A percentile compares a stretch with the other conserved stretches of the same genome.
phyloP scores from a whole-genome alignment of 1,140 invertebrate species.

The Rhagoletis pomonella region DNA sequence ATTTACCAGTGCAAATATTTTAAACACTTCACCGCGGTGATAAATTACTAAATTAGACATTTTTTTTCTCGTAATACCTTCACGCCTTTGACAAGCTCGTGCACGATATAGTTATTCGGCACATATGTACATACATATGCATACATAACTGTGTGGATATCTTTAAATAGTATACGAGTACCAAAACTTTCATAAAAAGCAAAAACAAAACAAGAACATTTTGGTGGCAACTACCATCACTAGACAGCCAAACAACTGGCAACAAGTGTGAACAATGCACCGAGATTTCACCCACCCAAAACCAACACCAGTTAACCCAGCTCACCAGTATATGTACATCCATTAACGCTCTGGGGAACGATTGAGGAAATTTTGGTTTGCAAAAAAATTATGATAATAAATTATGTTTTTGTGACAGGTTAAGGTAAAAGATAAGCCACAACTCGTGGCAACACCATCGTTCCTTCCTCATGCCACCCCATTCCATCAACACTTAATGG shows the following conservation, averaged over 20 bases:
- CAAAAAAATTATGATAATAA: conserved; percentile 49
- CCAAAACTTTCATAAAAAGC: background rate
- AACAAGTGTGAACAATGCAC: background rate
- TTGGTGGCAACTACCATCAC: background rate
- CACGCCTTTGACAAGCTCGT: too few species aligned
- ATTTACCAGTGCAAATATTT: background rate
- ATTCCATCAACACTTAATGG: background rate
- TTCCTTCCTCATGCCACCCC: too few species aligned
- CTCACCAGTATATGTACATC: conserved; percentile 2
- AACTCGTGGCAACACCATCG: background rate
- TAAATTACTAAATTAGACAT: conserved; percentile 23
- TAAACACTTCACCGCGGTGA: conserved; percentile 38
- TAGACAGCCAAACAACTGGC: background rate
- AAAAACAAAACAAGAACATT: background rate
- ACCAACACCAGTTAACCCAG: too few species aligned
- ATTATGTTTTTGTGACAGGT: conserved; percentile 32
- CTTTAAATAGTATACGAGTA: background rate
- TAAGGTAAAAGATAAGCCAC: conserved; percentile 34
- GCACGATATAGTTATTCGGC: too few species aligned
- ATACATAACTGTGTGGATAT: background rate
- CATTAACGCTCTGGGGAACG: conserved; percentile 40
- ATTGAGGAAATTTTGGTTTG: conserved; percentile 36
- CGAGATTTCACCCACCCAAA: background rate
- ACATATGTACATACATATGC: background rate
- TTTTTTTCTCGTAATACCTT: too few species aligned